phyloP scores from a whole-genome alignment of 2,113 vertebrate genomes.

The Origma solitaria region DNA sequence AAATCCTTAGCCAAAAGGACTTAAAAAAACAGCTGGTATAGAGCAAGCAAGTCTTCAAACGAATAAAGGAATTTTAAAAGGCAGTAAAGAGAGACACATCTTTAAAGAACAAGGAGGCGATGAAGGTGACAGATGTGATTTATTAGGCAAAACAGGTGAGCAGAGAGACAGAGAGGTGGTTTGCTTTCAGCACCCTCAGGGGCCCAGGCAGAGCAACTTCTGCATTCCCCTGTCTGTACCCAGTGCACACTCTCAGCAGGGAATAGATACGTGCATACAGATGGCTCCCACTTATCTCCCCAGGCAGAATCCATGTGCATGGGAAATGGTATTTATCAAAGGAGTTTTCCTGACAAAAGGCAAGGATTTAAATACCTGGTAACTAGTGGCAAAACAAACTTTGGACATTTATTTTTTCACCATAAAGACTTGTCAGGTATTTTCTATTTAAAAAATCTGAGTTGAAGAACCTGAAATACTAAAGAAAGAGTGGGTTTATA shows the following conservation, averaged over 20 bases:
- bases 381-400: neutral
- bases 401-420: neutral
- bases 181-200: neutral
- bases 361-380: neutral
- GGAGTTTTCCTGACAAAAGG: neutral
- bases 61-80: neutral
- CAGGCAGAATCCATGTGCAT: neutral
- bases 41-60: neutral
- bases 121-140: neutral
- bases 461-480: neutral
- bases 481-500: neutral
- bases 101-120: neutral
- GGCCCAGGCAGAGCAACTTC: neutral
- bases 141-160: neutral
- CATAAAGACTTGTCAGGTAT: neutral
- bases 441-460: neutral
- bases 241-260: neutral
- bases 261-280: accelerated
- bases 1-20: neutral
- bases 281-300: neutral
- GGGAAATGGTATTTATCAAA: neutral
- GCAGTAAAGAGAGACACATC: neutral
- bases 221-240: neutral
- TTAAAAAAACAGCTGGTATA: neutral
- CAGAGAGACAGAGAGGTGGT: neutral